Conservation (phyloP, 1,140 invertebrate genomes). For the Drosophila dunni region DNA sequence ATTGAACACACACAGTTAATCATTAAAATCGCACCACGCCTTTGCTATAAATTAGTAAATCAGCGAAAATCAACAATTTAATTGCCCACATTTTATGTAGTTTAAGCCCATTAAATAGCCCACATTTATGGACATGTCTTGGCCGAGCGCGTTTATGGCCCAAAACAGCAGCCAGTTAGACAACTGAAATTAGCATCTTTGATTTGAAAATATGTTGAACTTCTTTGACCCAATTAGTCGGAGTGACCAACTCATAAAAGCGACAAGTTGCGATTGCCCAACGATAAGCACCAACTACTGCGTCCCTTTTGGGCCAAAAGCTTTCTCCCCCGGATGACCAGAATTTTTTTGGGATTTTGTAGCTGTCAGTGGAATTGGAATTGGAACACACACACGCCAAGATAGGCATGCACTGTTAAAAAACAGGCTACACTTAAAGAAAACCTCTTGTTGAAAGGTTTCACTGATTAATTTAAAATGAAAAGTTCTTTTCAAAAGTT, state of each 20-base stretch:
- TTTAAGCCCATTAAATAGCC: constrained; percentile 60
- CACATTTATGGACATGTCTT: constrained; percentile 54
- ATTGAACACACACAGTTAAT: constrained; percentile 7
- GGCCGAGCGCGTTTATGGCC: constrained; percentile 27
- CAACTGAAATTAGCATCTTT: constrained; percentile 73
- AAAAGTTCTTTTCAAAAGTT: no score
- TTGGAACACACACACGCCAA: constrained; percentile 59
- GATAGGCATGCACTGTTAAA: background rate
- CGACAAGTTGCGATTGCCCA: constrained; percentile 64
- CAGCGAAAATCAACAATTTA: constrained; percentile 56
- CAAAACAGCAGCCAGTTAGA: constrained; percentile 13
- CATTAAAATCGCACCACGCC: constrained; percentile 72
- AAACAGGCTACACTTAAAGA: no score
- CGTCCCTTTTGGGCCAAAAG: constrained; percentile 57
- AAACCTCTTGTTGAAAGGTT: no score
- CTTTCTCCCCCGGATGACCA: constrained; percentile 56
- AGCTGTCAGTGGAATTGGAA: constrained; percentile 61
- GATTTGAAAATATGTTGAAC: constrained; percentile 63
- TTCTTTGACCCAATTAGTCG: constrained; percentile 67
- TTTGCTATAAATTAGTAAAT: constrained; percentile 42
- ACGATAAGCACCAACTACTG: constrained; percentile 8
- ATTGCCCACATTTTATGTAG: constrained; percentile 55
- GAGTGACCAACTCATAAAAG: constrained; percentile 77
- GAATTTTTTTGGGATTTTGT: constrained; percentile 20
- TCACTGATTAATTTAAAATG: no score